Base-by-base conservation (phyloP, 2,888 invertebrate genomes). In the Hydriomena furcata region DNA sequence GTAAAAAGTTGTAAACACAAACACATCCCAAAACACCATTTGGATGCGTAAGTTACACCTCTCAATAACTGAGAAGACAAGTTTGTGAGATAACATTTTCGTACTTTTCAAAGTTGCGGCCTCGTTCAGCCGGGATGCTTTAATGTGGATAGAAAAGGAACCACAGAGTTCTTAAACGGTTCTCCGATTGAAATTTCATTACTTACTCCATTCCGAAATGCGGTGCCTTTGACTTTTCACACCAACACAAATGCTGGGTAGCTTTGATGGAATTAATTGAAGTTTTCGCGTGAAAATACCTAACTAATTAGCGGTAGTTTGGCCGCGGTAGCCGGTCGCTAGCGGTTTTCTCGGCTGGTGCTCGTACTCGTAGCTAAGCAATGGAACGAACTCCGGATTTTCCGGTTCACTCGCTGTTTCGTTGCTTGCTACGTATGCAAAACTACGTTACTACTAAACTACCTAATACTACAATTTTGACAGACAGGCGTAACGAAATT, bases 231-330 rank as follows among this genome's bases (percentile, higher is more conserved):
- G 73, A 76, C 70, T 79, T 75, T 76, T 74, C 65, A 66, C 60
- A 63, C 67, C 67, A 68, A 60, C 68, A 67, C 68, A 73, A 71
- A 69, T 65, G 61, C 63, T 32, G 55, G 66, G 76, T 66, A 70
- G 75, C 74, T 81, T 79, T 80, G 76, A 77, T 66, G 75, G 78
- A 76, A 77, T 81, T 81, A 83, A 83, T 80, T 80, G 79, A 79
- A 83, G 81, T 83, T 82, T 82, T 79, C 71, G 72, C 70, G 72
- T 67, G 76, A 79, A 82, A 81, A 84, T 84, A 71, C 75, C 73
- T 68, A 77, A 76, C 78, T 82, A 80, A 82, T 79, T 79, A 79
- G 79, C 58, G 73, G 68, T 71, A 74, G 72, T 68, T 74, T 58
- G 70, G 65, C 58, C 44, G 55, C 55, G 61, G 61, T 52, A 42